phyloP scores from a whole-genome alignment of 2,113 vertebrate species.

The Neopipo cinnamomea region DNA sequence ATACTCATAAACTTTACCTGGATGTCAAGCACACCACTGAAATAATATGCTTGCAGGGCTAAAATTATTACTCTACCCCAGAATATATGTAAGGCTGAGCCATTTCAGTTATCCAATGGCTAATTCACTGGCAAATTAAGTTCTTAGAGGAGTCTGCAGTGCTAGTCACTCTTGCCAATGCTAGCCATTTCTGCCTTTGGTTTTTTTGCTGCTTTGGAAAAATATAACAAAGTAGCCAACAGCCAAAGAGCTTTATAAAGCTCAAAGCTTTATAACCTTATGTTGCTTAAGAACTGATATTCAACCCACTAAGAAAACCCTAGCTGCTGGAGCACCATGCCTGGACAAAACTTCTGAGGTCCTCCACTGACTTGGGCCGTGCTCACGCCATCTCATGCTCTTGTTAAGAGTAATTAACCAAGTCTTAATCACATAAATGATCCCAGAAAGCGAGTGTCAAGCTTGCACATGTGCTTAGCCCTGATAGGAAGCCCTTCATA shows the following conservation, averaged over 20 bases:
- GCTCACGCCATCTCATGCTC: neutral
- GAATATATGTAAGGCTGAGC: neutral
- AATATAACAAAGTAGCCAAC: neutral
- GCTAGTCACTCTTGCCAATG: neutral
- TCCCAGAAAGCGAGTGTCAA: neutral
- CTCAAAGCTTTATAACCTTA: neutral
- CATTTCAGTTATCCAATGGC: neutral
- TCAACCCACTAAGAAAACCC: neutral
- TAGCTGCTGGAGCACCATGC: neutral
- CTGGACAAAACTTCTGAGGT: neutral
- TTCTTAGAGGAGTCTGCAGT: neutral
- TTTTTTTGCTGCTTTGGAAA: neutral
- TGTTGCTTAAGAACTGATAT: neutral
- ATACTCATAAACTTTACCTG: neutral
- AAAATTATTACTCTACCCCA: neutral
- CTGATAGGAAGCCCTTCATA: neutral
- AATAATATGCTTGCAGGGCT: neutral
- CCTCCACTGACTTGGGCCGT: neutral
- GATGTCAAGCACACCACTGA: neutral
- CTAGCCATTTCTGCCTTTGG: neutral
- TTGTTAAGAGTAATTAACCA: neutral
- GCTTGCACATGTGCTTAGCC: neutral
- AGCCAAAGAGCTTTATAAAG: neutral
- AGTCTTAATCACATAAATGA: neutral
- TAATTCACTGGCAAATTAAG: neutral